Conservation (phyloP, 2,888 invertebrate species). For the Epinotia brunnichana region DNA sequence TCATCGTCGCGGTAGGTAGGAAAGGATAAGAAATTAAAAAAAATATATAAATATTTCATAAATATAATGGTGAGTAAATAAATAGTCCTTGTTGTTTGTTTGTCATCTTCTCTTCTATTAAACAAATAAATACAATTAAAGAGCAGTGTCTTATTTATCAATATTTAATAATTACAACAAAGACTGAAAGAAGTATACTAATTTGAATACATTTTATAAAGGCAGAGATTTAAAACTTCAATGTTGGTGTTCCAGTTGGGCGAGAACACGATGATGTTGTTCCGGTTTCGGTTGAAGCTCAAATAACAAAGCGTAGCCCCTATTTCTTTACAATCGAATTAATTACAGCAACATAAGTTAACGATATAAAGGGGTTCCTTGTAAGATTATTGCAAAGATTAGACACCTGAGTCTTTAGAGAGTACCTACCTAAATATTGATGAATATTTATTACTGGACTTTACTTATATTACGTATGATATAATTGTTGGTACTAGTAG, state of each 20-base stretch:
- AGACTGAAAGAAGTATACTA: background rate
- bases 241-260: background rate
- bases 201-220: background rate
- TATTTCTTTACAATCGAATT: background rate
- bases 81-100: too few relatives aligned
- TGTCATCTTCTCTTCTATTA: too few relatives aligned
- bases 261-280: background rate
- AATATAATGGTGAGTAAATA: too few relatives aligned
- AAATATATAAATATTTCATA: background rate
- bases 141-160: too few relatives aligned
- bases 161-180: background rate
- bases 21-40: background rate
- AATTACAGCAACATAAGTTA: background rate
- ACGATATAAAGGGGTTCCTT: background rate
- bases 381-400: background rate
- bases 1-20: conserved; percentile 18
- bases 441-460: too few relatives aligned
- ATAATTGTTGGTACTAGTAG: too few relatives aligned
- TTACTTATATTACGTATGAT: too few relatives aligned
- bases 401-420: too few relatives aligned
- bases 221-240: background rate
- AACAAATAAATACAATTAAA: too few relatives aligned
- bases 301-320: background rate
- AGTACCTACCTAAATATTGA: too few relatives aligned
- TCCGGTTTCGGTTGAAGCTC: background rate